Conservation (phyloP, 2,888 invertebrate species). For the Lochmaea capreae region DNA sequence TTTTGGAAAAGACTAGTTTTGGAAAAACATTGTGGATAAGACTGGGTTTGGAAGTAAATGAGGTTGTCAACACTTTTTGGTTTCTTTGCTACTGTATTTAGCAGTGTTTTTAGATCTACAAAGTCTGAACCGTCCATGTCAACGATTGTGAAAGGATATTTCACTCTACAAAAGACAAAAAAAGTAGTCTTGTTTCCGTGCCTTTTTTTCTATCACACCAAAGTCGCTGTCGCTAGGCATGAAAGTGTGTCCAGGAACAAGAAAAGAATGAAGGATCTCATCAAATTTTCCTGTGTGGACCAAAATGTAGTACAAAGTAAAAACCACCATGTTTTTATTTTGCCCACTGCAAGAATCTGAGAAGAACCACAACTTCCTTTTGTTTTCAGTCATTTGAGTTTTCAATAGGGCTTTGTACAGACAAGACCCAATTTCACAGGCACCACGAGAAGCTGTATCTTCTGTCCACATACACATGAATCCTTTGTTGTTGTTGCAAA, state of each 20-base stretch:
- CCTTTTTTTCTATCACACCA: not conserved
- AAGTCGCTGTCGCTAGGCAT: not conserved
- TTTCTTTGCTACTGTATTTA: conserved; percentile 11
- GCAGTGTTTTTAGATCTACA: not conserved
- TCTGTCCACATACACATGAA: conserved; percentile 3
- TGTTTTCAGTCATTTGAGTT: too few species aligned
- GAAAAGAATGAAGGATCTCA: conserved; percentile 6
- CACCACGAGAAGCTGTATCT: not conserved
- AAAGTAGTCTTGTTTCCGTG: too few species aligned
- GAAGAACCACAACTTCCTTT: too few species aligned
- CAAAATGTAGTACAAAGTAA: too few species aligned
- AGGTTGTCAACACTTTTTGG: conserved; percentile 8
- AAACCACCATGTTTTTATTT: too few species aligned
- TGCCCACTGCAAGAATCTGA: too few species aligned
- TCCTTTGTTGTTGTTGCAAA: conserved; percentile 10
- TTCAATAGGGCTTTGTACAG: not conserved
- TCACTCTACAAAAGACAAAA: not conserved
- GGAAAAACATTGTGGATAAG: too few species aligned
- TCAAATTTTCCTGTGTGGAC: conserved; percentile 1
- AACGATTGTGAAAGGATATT: not conserved
- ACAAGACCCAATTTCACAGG: conserved; percentile 2
- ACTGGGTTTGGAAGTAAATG: too few species aligned
- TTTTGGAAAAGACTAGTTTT: too few species aligned
- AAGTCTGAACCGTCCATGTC: conserved; percentile 1
- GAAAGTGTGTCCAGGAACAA: conserved; percentile 7